Percentiles rank a stretch among this genome's conserved stretches.
Conservation (phyloP, 1,140 invertebrate species). For the Zaprionus capensis region DNA sequence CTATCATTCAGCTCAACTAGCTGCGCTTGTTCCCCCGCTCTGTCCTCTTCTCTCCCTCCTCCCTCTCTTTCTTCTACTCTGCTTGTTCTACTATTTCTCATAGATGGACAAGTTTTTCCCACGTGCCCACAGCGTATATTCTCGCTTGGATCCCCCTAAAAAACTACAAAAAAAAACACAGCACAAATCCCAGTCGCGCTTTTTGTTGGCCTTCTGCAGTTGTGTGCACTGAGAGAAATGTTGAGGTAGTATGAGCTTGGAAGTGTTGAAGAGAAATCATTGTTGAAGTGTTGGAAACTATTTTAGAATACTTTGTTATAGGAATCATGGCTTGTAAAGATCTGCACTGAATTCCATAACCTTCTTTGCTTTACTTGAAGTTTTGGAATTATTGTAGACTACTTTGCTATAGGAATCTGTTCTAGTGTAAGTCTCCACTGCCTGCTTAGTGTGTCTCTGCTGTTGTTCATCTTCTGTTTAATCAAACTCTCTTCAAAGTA, state of each 20-base stretch:
- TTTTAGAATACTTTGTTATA: not conserved
- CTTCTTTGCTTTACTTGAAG: too few species aligned
- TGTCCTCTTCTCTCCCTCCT: not conserved
- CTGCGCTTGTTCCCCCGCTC: constrained; percentile 6
- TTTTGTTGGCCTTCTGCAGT: not conserved
- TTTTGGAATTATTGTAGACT: too few species aligned
- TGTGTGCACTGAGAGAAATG: not conserved
- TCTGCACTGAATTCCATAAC: too few species aligned
- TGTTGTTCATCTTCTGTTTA: too few species aligned
- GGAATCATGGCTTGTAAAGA: too few species aligned
- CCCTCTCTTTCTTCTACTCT: constrained; percentile 12
- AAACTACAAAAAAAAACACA: not conserved
- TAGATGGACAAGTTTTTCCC: constrained; percentile 36
- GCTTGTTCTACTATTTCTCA: not conserved
- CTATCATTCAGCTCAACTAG: constrained; percentile 24
- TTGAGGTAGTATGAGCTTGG: not conserved
- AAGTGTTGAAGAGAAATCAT: too few species aligned
- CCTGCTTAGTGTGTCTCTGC: too few species aligned
- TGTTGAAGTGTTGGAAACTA: not conserved
- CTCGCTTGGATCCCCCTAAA: not conserved
- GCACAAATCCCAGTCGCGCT: constrained; percentile 14
- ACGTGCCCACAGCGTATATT: constrained; percentile 28
- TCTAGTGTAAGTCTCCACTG: too few species aligned
- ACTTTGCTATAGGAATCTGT: too few species aligned
- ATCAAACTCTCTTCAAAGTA: too few species aligned